Base-by-base conservation (phyloP, 2,888 invertebrate genomes). In the Willowsia nigromaculata region DNA sequence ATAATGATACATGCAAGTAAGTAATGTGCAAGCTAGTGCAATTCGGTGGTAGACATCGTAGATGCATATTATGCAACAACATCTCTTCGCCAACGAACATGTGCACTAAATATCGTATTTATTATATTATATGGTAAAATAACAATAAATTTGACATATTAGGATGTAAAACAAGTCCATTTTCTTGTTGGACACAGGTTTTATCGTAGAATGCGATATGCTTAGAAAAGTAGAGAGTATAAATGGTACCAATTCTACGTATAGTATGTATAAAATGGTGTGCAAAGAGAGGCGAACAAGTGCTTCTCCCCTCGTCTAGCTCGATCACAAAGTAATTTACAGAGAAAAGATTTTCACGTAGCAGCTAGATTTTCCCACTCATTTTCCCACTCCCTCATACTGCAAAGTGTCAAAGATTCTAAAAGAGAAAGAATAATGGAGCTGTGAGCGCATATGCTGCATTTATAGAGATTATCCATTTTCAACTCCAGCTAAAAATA, bases 81-180 rank as follows among this genome's bases (percentile, higher is more conserved):
- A 62, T 62, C 11, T 15, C 18, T 65, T 7, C 65, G 15, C 3
- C 30, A 33, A 30, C 11, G 11, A n/a, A 25, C 18, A 43, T 27
- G 40, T 71, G 40, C 30, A 53, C 30, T 15, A 74, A 40, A 13
- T 5, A 47, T 6, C 25, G 15, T 13, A 37, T 37, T 43, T 81
- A 6, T 9, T 53, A 56, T 27, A 78, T n/a, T n/a, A n/a, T 30
- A 62, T 25, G 80, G 40, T 25, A 30, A 78, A 33, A 65, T 50
- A 85, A 6, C 65, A 78, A 65, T 85, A 76, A 59, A 78, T 47
- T 18, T 86, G 86, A 62, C 68, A 86, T 80, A 80, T 80, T 65
- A 65, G 65, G 37, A 80, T 86, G 86, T 86, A 86, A 65, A 86
- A 86, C 86, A 86, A 86, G 78, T 80, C n/a, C 65, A 86, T 74